Evolutionary conservation across 2,113 vertebrate species (phyloP).

Genomic region (Pimephales promelas): DNA sequence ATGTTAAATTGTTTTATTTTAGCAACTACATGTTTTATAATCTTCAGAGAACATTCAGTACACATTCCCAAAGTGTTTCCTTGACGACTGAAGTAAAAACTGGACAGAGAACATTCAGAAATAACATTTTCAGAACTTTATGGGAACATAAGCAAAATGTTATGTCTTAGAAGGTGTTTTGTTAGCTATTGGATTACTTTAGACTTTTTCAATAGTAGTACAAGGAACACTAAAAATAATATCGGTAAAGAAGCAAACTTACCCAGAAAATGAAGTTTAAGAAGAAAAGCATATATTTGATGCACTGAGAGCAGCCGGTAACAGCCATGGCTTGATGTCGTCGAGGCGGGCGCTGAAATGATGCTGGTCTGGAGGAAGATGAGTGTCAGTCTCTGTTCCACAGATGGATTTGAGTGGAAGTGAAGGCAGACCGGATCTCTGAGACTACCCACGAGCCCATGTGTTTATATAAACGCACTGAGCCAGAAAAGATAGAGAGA

Average conservation of each 20-base stretch:
- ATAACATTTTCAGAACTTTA: too few species aligned
- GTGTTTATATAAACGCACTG: not conserved
- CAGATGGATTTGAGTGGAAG: not conserved
- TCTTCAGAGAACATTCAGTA: too few species aligned
- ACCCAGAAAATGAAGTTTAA: conserved; percentile 54
- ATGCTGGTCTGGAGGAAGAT: not conserved
- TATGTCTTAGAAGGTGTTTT: too few species aligned
- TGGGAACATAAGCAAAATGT: too few species aligned
- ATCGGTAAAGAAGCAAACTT: conserved; percentile 16
- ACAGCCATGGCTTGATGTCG: conserved; percentile 38
- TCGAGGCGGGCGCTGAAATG: not conserved
- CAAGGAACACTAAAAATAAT: not conserved
- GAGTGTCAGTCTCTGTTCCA: not conserved
- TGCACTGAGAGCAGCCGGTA: conserved; percentile 49
- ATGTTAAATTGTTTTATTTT: too few species aligned
- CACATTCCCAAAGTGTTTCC: too few species aligned
- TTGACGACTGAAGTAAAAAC: too few species aligned
- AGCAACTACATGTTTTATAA: too few species aligned
- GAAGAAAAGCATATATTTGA: conserved; percentile 45
- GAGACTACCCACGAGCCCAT: not conserved
- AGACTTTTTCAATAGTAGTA: not conserved
- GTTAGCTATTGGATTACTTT: not conserved
- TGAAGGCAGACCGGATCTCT: not conserved
- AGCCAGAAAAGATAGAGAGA: not conserved
- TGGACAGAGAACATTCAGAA: too few species aligned